Percentiles rank a stretch among this genome's conserved stretches.
phyloP scores from a whole-genome alignment of 2,113 vertebrate species.

The Herpailurus yagouaroundi region DNA sequence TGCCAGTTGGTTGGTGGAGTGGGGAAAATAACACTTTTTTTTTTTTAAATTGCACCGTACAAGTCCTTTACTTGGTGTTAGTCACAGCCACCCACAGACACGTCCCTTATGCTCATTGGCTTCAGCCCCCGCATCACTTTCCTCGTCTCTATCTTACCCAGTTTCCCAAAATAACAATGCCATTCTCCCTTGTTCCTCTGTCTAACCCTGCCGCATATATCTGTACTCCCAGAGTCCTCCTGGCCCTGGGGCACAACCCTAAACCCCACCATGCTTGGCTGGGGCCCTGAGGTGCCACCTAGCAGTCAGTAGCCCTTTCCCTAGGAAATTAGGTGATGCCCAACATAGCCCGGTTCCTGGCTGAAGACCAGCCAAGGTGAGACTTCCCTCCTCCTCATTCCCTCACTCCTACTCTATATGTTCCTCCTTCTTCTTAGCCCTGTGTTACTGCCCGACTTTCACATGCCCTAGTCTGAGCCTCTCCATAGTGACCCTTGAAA shows the following conservation, averaged over 20 bases:
- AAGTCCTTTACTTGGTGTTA: not conserved
- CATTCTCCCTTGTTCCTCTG: not conserved
- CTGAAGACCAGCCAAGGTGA: not conserved
- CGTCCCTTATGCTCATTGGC: not conserved
- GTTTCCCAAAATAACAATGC: not conserved
- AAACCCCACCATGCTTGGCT: not conserved
- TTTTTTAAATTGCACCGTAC: not conserved
- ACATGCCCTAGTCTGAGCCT: not conserved
- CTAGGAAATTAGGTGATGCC: not conserved
- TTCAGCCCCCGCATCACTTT: not conserved
- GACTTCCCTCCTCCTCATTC: not conserved
- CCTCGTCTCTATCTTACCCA: not conserved
- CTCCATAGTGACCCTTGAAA: not conserved
- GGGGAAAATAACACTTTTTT: not conserved
- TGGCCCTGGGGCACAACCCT: not conserved
- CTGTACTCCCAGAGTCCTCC: rapidly evolving
- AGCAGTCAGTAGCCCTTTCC: not conserved
- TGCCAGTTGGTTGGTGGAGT: no score
- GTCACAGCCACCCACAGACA: not conserved
- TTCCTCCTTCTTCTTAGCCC: not conserved
- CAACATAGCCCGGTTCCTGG: not conserved
- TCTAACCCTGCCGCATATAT: not conserved
- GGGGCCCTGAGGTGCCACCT: not conserved
- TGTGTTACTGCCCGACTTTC: not conserved
- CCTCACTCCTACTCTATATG: not conserved